Evolutionary conservation across 2,113 vertebrate species (phyloP).

Genomic region (Ictalurus punctatus): DNA sequence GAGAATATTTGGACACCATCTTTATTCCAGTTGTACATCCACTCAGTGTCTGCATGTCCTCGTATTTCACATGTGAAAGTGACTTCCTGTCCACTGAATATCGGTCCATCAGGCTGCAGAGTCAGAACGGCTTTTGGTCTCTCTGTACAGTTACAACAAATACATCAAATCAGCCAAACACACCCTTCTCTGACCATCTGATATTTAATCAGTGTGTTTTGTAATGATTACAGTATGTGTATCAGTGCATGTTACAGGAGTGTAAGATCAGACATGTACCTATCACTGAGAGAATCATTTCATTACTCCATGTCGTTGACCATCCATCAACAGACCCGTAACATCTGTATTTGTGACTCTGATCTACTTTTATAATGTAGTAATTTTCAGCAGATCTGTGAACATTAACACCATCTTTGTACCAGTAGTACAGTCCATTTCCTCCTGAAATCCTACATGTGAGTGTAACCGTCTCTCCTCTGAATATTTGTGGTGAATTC

Average conservation of each 20-base stretch:
- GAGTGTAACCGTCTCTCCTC: no score
- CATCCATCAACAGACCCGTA: no score
- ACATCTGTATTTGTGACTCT: no score
- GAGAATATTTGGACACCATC: not conserved
- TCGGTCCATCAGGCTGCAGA: slow-evolving; percentile 17
- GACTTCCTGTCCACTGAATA: slow-evolving; percentile 45
- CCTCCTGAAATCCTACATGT: no score
- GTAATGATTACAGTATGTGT: not conserved
- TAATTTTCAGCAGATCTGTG: no score
- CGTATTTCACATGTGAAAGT: slow-evolving; percentile 39
- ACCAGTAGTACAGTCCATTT: no score
- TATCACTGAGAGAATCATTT: no score
- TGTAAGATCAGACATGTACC: not conserved
- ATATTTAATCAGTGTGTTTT: not conserved
- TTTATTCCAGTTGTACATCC: slow-evolving; percentile 41
- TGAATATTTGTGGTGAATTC: no score
- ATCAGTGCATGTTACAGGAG: not conserved
- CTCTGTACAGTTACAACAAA: slow-evolving; percentile 30
- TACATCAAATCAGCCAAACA: not conserved
- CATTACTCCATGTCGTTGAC: no score
- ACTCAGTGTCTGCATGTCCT: slow-evolving; percentile 22
- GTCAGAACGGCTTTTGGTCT: slow-evolving; percentile 29
- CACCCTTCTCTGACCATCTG: not conserved
- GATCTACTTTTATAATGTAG: no score
- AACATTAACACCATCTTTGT: no score